phyloP scores from a whole-genome alignment of 1,140 invertebrate species.

The Melipona quadrifasciata region DNA sequence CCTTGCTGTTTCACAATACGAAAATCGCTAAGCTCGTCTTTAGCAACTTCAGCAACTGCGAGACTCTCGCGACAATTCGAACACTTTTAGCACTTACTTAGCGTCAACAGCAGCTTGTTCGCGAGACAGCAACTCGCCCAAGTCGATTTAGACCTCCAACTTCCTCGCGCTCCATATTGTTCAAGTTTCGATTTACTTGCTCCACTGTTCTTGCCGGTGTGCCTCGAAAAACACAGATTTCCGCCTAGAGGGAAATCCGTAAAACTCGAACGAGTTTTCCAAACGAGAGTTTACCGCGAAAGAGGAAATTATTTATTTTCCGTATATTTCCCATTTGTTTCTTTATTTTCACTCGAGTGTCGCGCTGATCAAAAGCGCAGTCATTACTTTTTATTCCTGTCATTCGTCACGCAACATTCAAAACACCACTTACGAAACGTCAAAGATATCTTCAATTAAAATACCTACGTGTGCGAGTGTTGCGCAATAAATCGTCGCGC shows the following conservation, averaged over 20 bases:
- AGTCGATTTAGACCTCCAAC: conserved; percentile 2
- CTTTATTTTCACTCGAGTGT: no score
- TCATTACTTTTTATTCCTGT: not conserved
- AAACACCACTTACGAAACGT: not conserved
- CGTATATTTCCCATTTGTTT: no score
- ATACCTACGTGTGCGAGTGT: not conserved
- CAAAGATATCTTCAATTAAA: not conserved
- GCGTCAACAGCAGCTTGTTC: conserved; percentile 14
- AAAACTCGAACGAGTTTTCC: not conserved
- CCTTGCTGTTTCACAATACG: not conserved
- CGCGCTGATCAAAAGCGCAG: not conserved
- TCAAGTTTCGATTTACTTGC: conserved; percentile 1
- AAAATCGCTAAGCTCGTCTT: conserved; percentile 15
- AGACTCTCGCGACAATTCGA: conserved; percentile 9
- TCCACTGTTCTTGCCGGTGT: not conserved
- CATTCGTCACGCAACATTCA: not conserved
- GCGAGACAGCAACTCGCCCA: not conserved
- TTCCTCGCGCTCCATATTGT: not conserved
- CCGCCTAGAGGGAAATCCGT: not conserved
- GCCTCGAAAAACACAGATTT: no score
- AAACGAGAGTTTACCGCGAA: no score
- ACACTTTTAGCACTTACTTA: conserved; percentile 1
- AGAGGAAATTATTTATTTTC: not conserved
- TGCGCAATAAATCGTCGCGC: no score
- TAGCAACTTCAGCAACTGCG: not conserved